Evolutionary conservation across 2,113 vertebrate genomes (phyloP), one percentile per base, ranked within the genome.

Genomic region (Trachemys scripta): DNA sequence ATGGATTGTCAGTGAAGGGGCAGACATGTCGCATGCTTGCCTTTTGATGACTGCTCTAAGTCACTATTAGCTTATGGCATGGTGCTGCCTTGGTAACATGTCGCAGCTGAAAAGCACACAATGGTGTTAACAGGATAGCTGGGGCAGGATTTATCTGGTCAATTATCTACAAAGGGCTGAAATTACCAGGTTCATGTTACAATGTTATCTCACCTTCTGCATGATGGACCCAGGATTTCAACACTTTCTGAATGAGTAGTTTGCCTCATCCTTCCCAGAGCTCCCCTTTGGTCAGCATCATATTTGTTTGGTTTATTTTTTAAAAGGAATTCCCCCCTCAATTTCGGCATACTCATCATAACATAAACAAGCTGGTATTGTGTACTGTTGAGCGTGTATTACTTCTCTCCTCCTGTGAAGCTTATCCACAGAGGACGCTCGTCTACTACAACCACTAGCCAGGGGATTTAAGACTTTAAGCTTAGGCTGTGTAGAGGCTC

Each of bases 391-490:
- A 27, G 51, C 54, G 31, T 47, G 65, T 91, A 13, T 84, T 86
- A 22, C 38, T 83, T 14, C 6, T 86, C n/a, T 9, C 5, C 9
- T n/a, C 22, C 53, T 8, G 8, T 0, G 1, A 2, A 42, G 31
- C 84, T 90, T 75, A 69, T 1, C 82, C 76, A 9, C 0, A 0
- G 47, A 78, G 50, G 38, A 42, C 19, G 19, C 20, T 75, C 5
- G 9, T 75, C 38, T 75, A 10, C 22, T 42, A 10, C 11, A 17
- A 1, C 16, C 14, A 31, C 65, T 57, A 84, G n/a, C 17, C 65
- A 53, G 1, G 5, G 17, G 83, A 45, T 31, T 88, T 31, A 51
- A 84, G 51, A 22, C 38, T 42, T 51, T 24, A 82, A 82, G 82
- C 53, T 57, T 0, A 20, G 2, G 6, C 10, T 57, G 25, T 17